A percentile compares a stretch with the other conserved stretches of the same genome.
These are phyloP conservation scores for Drosophila maculinotata DNA, from an alignment of 2,888 invertebrate genomes.

Conservation along the genomic window DNA sequence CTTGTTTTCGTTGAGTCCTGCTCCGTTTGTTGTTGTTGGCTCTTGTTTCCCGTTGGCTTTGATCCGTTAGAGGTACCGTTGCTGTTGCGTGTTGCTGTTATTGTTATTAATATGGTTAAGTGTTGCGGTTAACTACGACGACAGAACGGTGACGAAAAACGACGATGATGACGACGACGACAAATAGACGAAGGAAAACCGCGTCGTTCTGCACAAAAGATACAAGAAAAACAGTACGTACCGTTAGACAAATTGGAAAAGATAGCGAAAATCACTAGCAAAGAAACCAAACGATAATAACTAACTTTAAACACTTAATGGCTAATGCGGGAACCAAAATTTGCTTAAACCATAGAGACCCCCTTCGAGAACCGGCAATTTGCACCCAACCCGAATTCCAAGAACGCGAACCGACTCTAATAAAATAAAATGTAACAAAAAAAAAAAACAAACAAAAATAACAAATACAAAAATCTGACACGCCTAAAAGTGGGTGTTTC, in stretches of 20 bases:
- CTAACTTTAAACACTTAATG: background rate
- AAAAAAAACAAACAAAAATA: slow-evolving; percentile 2
- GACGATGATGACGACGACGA: slow-evolving; percentile 35
- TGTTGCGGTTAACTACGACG: slow-evolving; percentile 43
- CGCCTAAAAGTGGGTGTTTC: slow-evolving; percentile 14
- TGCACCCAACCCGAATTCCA: slow-evolving; percentile 3
- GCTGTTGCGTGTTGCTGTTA: slow-evolving; percentile 15
- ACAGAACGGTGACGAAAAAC: slow-evolving; percentile 49
- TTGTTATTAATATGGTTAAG: slow-evolving; percentile 16
- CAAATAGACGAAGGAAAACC: slow-evolving; percentile 63
- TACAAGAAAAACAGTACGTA: background rate
- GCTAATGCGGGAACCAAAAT: background rate
- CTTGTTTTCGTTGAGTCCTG: slow-evolving; percentile 10
- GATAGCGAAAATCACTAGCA: background rate
- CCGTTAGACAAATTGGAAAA: slow-evolving; percentile 5
- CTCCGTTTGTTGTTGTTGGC: slow-evolving; percentile 12
- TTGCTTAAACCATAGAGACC: background rate
- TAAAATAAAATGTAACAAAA: slow-evolving; percentile 5
- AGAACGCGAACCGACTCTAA: slow-evolving; percentile 14
- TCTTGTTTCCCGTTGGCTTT: slow-evolving; percentile 10
- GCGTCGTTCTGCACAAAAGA: slow-evolving; percentile 54
- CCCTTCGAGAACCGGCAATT: too few species aligned
- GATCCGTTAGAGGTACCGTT: slow-evolving; percentile 52
- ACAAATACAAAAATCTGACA: slow-evolving; percentile 16
- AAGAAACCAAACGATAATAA: background rate